Evolutionary conservation across 2,797 vertebrate genomes (phyloP).

Genomic region (Myoxocephalus aenaeus): DNA sequence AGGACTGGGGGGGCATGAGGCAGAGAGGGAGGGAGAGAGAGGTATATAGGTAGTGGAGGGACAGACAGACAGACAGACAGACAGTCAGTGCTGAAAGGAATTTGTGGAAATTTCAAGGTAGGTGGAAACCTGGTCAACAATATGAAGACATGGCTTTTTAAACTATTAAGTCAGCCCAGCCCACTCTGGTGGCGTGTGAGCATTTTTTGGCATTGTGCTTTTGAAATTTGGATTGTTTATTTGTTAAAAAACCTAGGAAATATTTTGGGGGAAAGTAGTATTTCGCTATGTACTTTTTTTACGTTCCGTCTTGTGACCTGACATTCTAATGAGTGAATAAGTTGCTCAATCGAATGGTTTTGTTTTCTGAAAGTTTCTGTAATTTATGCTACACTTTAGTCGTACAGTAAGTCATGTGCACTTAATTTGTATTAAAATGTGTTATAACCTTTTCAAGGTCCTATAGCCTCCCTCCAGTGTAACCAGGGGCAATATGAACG

Average conservation of each 20-base stretch:
- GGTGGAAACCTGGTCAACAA: background rate
- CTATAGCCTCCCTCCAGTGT: background rate
- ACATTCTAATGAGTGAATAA: background rate
- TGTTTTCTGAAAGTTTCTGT: background rate
- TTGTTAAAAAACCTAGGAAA: background rate
- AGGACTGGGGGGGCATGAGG: background rate
- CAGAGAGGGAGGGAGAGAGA: too few relatives aligned
- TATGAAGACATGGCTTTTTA: background rate
- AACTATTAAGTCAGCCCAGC: background rate
- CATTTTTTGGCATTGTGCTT: background rate
- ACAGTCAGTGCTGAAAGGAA: constrained; percentile 1
- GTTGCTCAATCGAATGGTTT: background rate
- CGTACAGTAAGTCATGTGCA: fast-evolving
- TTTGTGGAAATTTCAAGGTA: constrained; percentile 27
- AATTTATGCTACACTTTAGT: background rate
- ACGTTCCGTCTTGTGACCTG: background rate
- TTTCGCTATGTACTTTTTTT: background rate
- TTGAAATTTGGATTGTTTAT: background rate
- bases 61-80: too few relatives aligned
- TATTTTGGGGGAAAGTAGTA: background rate
- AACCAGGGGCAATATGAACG: constrained; percentile 48
- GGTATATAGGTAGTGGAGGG: too few relatives aligned
- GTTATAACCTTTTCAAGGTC: background rate
- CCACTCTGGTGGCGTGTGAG: background rate
- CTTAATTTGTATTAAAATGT: background rate